Base-by-base conservation (phyloP, 2,113 vertebrate genomes). In the Nesogale talazaci region DNA sequence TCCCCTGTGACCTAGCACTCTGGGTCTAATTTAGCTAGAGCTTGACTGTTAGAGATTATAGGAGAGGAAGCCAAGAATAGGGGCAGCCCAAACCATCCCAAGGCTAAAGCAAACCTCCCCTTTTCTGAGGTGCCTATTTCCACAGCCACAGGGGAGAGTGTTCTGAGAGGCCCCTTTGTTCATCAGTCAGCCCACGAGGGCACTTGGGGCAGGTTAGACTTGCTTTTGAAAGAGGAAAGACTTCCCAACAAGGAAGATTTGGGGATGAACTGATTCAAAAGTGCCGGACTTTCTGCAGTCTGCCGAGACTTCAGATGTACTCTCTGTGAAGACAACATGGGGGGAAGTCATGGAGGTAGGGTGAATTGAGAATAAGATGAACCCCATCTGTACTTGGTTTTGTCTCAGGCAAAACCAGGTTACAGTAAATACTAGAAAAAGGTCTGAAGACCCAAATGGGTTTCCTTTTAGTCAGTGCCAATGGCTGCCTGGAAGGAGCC, bases 181-280 rank as follows among this genome's bases (percentile, higher is more conserved):
- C 83, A 61, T 89, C 91, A 94, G 85, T 70, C 75, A 76, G 83
- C 90, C 67, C 74, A 69, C 89, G 88, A 93, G 83, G 3, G 10
- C 76, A 95, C 86, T 89, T 0, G 0, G 69, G 75, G 87, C 93
- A 91, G 83, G 94, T 89, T 87, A 95, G 82, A 27, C 17, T 92
- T 95, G 88, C 76, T 94, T 95, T 83, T 91, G 85, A 86, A 88
- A 93, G 94, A 95, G 38, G 67, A 97, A 95, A 93, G 94, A 93
- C 95, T 93, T 81, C 70, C 90, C 94, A 95, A 95, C 75, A 59
- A 88, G 88, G 89, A 94, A 82, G 91, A 93, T 91, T 87, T 93
- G 63, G 36, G 89, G 84, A 94, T 94, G 90, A 95, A 94, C 56
- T 90, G 85, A 96, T 70, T 95, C 83, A 95, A 90, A 61, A 94